Conservation (phyloP, 2,888 invertebrate genomes). For the Drosophila kambysellisi region DNA sequence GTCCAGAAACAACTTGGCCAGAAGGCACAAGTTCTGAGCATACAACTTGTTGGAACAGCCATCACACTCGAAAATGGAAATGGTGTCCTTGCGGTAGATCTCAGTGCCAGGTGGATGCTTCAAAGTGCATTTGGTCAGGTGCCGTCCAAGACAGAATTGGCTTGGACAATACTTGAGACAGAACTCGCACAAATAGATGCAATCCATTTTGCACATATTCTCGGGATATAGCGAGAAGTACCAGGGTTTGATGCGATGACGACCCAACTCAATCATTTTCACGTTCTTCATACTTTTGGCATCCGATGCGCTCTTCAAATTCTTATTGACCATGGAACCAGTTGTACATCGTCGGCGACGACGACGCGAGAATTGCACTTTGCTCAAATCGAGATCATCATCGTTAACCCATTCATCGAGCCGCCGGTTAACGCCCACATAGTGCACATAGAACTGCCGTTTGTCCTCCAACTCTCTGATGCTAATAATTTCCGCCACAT, state of each 20-base stretch:
- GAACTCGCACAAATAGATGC: conserved; percentile 99
- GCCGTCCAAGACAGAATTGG: conserved; percentile 96
- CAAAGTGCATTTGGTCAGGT: conserved; percentile 94
- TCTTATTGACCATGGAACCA: not conserved
- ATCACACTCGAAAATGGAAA: conserved; percentile 99
- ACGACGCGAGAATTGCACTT: conserved; percentile 93
- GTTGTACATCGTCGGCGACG: not conserved
- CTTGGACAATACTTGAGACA: conserved; percentile 99
- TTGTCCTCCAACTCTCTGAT: conserved; percentile 91
- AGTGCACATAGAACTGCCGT: conserved; percentile 96
- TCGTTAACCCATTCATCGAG: conserved; percentile 99
- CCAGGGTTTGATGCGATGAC: conserved; percentile 98
- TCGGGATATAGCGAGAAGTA: conserved; percentile 99
- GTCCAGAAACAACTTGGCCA: conserved; percentile 98
- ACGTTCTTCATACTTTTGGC: conserved; percentile 96
- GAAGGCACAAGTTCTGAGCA: conserved; percentile 97
- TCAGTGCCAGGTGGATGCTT: conserved; percentile 96
- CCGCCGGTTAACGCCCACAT: conserved; percentile 98
- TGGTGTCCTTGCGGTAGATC: conserved; percentile 96
- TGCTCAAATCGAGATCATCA: conserved; percentile 95
- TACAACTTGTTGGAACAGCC: conserved; percentile 98
- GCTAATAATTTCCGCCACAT: conserved; percentile 97
- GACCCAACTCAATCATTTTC: conserved; percentile 98
- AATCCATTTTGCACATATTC: conserved; percentile 93
- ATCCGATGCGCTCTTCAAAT: conserved; percentile 12